These are phyloP conservation scores for Stichodactyla mertensii DNA, from an alignment of 64 coral and sea anemone species.

Conservation along the genomic window DNA sequence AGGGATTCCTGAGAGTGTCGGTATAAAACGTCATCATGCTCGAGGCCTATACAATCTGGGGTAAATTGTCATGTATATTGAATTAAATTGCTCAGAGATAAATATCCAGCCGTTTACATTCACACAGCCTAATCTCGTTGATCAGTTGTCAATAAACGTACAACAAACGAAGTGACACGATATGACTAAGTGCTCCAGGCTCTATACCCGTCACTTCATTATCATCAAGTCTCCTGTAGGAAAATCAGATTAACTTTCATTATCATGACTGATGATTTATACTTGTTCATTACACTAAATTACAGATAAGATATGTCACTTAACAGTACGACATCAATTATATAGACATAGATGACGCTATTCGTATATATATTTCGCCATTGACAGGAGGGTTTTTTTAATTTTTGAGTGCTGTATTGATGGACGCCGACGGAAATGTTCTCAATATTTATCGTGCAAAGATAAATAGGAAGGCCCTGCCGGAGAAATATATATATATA, in stretches of 20 bases:
- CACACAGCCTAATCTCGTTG: not conserved
- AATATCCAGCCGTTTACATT: too few relatives aligned
- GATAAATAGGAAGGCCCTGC: not conserved
- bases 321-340: too few relatives aligned
- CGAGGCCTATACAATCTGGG: too few relatives aligned
- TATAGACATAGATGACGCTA: too few relatives aligned
- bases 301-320: too few relatives aligned
- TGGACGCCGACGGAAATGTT: not conserved
- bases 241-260: not conserved
- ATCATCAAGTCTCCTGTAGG: not conserved
- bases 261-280: not conserved
- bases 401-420: not conserved
- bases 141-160: not conserved
- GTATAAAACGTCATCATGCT: too few relatives aligned
- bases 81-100: too few relatives aligned
- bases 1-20: too few relatives aligned
- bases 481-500: not conserved
- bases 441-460: not conserved
- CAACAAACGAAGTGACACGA: not conserved
- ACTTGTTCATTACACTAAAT: not conserved
- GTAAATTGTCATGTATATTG: too few relatives aligned
- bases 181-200: not conserved
- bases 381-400: not conserved
- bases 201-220: slow-evolving; percentile 1
- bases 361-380: not conserved